These are phyloP conservation scores for Hemitrygon akajei DNA, from an alignment of 2,797 vertebrate genomes.

Conservation along the genomic window DNA sequence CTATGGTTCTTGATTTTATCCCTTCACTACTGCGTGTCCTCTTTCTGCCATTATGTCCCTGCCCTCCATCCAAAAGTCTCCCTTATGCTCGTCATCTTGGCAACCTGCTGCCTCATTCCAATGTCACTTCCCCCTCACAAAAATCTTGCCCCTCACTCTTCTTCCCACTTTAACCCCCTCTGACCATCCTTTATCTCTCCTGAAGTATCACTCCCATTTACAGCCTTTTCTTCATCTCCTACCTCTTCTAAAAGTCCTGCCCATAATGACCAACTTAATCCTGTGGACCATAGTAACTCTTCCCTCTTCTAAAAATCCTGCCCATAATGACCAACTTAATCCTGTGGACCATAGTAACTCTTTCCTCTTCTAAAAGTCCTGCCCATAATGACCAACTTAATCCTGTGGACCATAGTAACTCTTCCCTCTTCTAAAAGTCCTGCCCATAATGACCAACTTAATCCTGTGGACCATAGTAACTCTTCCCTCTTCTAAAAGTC, in stretches of 20 bases:
- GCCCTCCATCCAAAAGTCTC: not conserved
- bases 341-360: not conserved
- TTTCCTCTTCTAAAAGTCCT: too few species aligned
- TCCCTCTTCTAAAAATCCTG: not conserved
- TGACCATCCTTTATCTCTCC: not conserved
- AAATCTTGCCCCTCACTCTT: not conserved
- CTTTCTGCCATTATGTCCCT: not conserved
- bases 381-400: not conserved
- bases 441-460: too few species aligned
- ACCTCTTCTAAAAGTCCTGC: too few species aligned
- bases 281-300: too few species aligned
- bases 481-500: too few species aligned
- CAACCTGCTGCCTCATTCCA: not conserved
- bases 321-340: not conserved
- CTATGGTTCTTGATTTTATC: not conserved
- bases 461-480: too few species aligned
- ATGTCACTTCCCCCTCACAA: not conserved
- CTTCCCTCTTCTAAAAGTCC: too few species aligned
- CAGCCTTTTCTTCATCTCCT: too few species aligned
- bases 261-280: too few species aligned
- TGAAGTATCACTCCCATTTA: too few species aligned
- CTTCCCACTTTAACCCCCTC: not conserved
- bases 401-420: not conserved
- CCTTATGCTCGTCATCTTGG: not conserved
- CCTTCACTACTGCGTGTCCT: not conserved